phyloP scores from a whole-genome alignment of 2,797 vertebrate genomes.

The Acanthurus lineatus region DNA sequence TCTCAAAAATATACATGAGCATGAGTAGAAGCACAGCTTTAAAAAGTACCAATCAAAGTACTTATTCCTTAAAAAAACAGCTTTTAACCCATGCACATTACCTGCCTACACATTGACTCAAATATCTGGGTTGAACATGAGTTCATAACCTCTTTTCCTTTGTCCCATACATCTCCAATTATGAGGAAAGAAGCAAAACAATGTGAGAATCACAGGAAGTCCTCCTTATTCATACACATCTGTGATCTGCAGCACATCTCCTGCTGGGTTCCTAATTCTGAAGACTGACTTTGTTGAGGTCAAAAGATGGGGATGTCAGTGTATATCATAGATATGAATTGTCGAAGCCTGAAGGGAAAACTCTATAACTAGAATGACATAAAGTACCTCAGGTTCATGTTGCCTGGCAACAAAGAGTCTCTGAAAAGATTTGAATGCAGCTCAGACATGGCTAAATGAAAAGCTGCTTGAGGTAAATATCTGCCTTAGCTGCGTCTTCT shows the following conservation, averaged over 20 bases:
- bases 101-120: constrained; percentile 2
- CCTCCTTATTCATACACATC: constrained; percentile 16
- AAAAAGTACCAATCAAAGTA: too few species aligned
- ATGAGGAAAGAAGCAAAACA: constrained; percentile 10
- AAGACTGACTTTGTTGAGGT: constrained; percentile 69
- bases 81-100: too few species aligned
- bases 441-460: constrained; percentile 79
- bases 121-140: constrained; percentile 13
- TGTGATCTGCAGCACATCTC: constrained; percentile 43
- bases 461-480: constrained; percentile 81
- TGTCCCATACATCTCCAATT: constrained; percentile 45
- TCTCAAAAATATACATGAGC: too few species aligned
- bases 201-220: constrained; percentile 42
- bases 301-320: constrained; percentile 60
- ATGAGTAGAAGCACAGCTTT: too few species aligned
- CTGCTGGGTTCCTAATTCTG: constrained; percentile 58
- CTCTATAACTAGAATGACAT: constrained; percentile 74
- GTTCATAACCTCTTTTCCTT: constrained; percentile 41
- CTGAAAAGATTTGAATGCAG: constrained; percentile 82
- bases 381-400: constrained; percentile 80
- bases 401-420: constrained; percentile 87
- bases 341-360: constrained; percentile 73
- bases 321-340: constrained; percentile 68
- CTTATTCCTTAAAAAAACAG: too few species aligned
- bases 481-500: constrained; percentile 68